Conservation (phyloP, 2,797 vertebrate species). For the Lagodon rhomboides region DNA sequence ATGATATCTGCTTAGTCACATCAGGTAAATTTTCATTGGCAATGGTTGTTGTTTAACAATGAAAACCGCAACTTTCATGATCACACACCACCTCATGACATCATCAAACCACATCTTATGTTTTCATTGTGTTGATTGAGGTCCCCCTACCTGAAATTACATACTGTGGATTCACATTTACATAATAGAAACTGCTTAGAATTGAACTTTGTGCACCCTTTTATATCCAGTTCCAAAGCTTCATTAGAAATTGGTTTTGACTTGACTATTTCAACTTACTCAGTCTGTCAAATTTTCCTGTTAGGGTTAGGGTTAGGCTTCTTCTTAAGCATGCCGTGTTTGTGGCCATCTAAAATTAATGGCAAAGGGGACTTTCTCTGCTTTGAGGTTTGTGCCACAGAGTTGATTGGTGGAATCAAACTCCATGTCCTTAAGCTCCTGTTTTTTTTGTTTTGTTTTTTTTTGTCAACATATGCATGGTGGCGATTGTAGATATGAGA, state of each 20-base stretch:
- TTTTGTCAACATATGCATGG: background rate
- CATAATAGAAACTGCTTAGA: background rate
- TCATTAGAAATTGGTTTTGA: background rate
- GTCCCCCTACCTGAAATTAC: too few species aligned
- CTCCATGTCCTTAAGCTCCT: background rate
- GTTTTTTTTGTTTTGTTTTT: background rate
- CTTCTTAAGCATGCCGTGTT: background rate
- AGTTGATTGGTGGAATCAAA: background rate
- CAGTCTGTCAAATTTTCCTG: background rate
- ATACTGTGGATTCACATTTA: background rate
- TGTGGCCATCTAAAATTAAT: background rate
- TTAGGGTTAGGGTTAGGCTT: too few species aligned
- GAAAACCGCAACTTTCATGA: too few species aligned
- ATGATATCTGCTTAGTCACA: too few species aligned
- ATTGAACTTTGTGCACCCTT: background rate
- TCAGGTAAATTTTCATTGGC: too few species aligned
- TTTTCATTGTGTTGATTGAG: too few species aligned
- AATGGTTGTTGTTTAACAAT: too few species aligned
- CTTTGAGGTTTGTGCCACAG: background rate
- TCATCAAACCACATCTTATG: too few species aligned
- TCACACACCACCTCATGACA: too few species aligned
- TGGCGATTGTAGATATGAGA: background rate
- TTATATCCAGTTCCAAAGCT: background rate
- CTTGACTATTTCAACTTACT: background rate
- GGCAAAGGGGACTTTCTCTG: background rate